Base-by-base conservation (phyloP, 2,888 invertebrate species). In the Chymomyza procnemis region DNA sequence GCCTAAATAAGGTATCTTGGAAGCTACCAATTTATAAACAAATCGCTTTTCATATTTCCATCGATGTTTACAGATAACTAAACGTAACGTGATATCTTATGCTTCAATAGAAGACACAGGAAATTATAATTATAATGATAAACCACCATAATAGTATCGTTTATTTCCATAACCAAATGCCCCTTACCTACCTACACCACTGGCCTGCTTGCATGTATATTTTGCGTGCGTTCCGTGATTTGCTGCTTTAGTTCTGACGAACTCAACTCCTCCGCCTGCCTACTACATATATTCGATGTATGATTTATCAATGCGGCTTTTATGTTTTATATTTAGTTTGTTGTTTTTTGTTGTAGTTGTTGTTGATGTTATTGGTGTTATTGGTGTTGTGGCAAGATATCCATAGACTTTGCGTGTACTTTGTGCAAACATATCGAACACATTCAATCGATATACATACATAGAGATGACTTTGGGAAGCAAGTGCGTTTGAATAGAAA, bases 321-420 rank as follows among this genome's bases (percentile, higher is more conserved):
- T 80, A 80, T 86, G 84, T 80, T 79, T 79, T 77, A 75, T 65
- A 80, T 86, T 86, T 80, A 80, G 57, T 48, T 66, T 67, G 60
- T 63, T 71, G 41, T 47, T 41, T 41, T 5, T 41, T 41, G 2
- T 60, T 60, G 12, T 22, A 16, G 59, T 47, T 59, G n/a, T n/a
- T n/a, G n/a, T n/a, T n/a, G n/a, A n/a, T n/a, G n/a, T n/a, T n/a
- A n/a, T n/a, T n/a, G n/a, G n/a, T n/a, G n/a, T n/a, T n/a, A n/a
- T n/a, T n/a, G n/a, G n/a, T n/a, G n/a, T 46, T 18, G 59, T 21
- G 19, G 47, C 59, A 59, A 59, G 41, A 41, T 41, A 9, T 41
- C 34, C 12, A 41, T 41, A 41, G 34, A 12, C 34, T 41, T 9
- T 59, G 2, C 22, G 22, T 22, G 46, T 21, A 16, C n/a, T 22